Evolutionary conservation across 2,113 vertebrate genomes (phyloP).

Genomic region (Sus scrofa): DNA sequence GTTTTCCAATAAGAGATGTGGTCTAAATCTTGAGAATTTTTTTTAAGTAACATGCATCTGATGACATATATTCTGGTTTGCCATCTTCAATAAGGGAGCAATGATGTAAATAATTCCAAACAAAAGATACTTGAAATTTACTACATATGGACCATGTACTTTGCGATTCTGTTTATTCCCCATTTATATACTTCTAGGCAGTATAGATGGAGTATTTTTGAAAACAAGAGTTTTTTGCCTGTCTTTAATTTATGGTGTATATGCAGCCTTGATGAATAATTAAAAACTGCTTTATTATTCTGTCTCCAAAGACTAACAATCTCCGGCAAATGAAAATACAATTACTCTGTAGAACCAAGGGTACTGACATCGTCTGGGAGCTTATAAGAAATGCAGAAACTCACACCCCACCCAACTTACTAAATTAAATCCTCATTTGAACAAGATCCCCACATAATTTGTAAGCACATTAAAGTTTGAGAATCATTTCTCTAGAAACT

Average conservation of each 20-base stretch:
- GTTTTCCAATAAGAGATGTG: neutral
- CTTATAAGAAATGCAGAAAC: conserved; percentile 29
- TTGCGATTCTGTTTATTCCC: conserved; percentile 35
- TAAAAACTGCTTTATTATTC: conserved; percentile 36
- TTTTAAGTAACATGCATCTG: neutral
- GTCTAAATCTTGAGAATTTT: conserved; percentile 4
- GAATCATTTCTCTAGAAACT: neutral
- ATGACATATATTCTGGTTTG: conserved; percentile 20
- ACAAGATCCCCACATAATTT: neutral
- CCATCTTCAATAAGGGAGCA: conserved; percentile 16
- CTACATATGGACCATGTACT: neutral
- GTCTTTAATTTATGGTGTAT: neutral
- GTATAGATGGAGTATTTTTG: neutral
- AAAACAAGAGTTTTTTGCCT: neutral
- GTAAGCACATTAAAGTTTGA: neutral
- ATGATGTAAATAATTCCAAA: conserved; percentile 39
- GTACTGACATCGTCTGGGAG: neutral
- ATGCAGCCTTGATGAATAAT: conserved; percentile 11
- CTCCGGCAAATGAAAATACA: conserved; percentile 30
- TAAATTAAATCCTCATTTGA: conserved; percentile 45
- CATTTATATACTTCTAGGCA: neutral
- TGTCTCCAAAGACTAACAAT: conserved; percentile 7
- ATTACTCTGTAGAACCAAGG: neutral
- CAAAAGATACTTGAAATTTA: conserved; percentile 2
- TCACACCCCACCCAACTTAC: neutral